These are phyloP conservation scores for Phymorhynchus buccinoides DNA, from an alignment of 1,140 invertebrate genomes.

Conservation along the genomic window DNA sequence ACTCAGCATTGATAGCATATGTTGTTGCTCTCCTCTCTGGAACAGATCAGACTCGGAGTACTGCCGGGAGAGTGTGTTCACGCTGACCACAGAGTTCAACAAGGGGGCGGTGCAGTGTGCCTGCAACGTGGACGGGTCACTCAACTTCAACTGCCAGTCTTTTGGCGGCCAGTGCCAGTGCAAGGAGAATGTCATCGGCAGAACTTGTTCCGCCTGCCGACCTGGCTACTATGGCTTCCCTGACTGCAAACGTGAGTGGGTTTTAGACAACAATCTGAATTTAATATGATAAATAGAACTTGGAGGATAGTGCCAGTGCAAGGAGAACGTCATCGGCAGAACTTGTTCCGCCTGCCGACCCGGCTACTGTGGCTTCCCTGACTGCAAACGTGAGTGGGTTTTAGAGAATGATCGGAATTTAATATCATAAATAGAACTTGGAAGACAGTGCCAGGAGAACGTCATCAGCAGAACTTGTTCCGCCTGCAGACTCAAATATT, in stretches of 20 bases:
- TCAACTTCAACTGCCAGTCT: slow-evolving; percentile 85
- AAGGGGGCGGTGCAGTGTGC: slow-evolving; percentile 90
- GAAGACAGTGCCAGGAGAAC: too few relatives aligned
- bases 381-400: slow-evolving; percentile 80
- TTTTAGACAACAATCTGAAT: too few relatives aligned
- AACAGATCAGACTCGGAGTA: slow-evolving; percentile 47
- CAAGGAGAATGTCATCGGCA: slow-evolving; percentile 92
- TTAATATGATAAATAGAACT: too few relatives aligned
- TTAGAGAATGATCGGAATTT: too few relatives aligned
- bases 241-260: slow-evolving; percentile 81
- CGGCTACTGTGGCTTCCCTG: slow-evolving; percentile 95
- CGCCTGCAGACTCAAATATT: too few relatives aligned
- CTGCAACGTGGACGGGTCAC: slow-evolving; percentile 91
- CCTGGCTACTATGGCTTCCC: slow-evolving; percentile 97
- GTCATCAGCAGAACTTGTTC: too few relatives aligned
- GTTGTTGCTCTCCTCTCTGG: neutral
- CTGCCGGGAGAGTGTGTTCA: slow-evolving; percentile 83
- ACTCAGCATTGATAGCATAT: neutral
- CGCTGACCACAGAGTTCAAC: slow-evolving; percentile 94
- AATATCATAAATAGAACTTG: too few relatives aligned
- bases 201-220: slow-evolving; percentile 89
- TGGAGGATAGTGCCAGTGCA: slow-evolving; percentile 96
- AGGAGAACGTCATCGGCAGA: slow-evolving; percentile 93
- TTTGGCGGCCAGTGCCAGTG: slow-evolving; percentile 98
- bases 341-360: slow-evolving; percentile 91